Evolutionary conservation across 2,113 vertebrate species (phyloP).

Genomic region (Neotoma lepida): DNA sequence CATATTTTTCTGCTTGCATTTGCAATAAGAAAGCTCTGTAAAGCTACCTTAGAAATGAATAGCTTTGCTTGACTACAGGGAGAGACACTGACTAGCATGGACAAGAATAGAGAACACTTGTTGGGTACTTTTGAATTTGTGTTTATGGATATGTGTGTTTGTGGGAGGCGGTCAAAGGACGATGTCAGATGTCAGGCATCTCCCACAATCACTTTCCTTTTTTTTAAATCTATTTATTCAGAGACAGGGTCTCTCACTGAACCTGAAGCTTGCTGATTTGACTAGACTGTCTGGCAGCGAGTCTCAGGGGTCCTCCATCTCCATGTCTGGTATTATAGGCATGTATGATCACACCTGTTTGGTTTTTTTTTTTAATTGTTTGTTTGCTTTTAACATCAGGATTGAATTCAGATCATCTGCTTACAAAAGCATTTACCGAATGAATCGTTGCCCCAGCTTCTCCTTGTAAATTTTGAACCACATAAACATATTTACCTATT

Average conservation of each 20-base stretch:
- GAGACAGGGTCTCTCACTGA: not conserved
- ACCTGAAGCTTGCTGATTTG: not conserved
- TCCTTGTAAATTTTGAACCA: not conserved
- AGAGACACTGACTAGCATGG: not conserved
- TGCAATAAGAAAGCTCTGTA: slow-evolving; percentile 1
- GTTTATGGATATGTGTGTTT: not conserved
- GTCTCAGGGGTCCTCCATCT: accelerated
- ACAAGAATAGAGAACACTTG: not conserved
- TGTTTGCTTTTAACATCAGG: not conserved
- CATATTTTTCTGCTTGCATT: slow-evolving; percentile 5
- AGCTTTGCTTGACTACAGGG: not conserved
- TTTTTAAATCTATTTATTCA: not conserved
- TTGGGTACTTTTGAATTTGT: not conserved
- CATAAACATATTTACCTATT: not conserved
- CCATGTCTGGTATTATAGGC: not conserved
- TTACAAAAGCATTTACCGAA: not conserved
- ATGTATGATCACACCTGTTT: not conserved
- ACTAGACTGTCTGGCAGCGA: not conserved
- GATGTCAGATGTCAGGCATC: not conserved
- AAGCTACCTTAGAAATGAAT: not conserved
- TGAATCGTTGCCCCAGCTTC: not conserved
- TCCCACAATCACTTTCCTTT: not conserved
- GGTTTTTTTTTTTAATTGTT: not conserved
- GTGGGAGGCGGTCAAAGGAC: not conserved
- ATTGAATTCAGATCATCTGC: too few species aligned